Evolutionary conservation across 1,140 invertebrate species (phyloP), one percentile per base, ranked within the genome.

Genomic region (Cepaea nemoralis): DNA sequence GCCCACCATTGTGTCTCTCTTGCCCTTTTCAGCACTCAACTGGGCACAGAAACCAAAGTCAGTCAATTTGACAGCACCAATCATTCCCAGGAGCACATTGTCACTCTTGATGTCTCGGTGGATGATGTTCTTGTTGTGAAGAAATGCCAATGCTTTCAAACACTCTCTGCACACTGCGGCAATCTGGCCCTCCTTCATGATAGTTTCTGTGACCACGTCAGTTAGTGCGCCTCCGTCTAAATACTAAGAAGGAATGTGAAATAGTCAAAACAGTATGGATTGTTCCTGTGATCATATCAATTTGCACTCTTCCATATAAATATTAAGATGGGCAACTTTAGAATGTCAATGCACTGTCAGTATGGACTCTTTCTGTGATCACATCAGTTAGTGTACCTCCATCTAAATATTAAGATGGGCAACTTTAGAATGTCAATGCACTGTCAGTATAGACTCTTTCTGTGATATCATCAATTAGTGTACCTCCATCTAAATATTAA

Each of bases 121-220:
- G 91, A 99, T 99, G 80, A 99, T 98, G 92, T 98, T 96, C 93
- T 98, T 97, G 86, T 94, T 95, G 93, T 99, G 98, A 48, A 99
- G 93, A 92, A 99, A 99, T 89, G 99, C 96, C 74, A 99, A 92
- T 5, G 98, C 98, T 91, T 98, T 97, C 70, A 99, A 92, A 69
- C 89, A 99, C 96, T 93, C 92, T 39, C 97, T 94, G 89, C 97
- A 98, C 14, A 99, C 98, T 16, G 98, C 97, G 0, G 98, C 98
- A 84, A 99, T 99, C 92, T 99, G 98, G 33, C 97, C 97, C 85
- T 93, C 93, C 70, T 92, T 92, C 88, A 93, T 91, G 59, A 93
- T 91, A 0, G 93, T 93, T 84, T 93, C 93, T 24, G 92, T 92
- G 59, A 93, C 93, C 79, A 93, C 93, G 84, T 93, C 93, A 1